Base-by-base conservation (phyloP, 2,113 vertebrate species). In the Furnarius figulus region DNA sequence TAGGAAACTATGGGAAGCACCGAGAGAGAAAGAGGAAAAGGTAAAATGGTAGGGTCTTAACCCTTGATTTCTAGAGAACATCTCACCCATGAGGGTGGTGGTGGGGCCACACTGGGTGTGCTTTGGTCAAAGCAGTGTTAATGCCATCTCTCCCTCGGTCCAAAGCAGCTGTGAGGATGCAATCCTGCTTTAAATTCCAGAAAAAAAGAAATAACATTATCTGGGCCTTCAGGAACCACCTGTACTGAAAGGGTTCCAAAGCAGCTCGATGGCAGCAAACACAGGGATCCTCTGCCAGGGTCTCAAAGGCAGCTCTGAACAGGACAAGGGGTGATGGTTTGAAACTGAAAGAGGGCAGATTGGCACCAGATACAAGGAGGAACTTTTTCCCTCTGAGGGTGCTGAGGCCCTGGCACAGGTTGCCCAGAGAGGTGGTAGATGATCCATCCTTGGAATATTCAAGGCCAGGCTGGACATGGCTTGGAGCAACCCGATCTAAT, bases 1-100 rank as follows among this genome's bases (percentile, higher is more conserved):
- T 96, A 96, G 96, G 88, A 97, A 97, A 94, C 87, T 92, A 87
- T 97, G 93, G 89, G 95, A 96, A 89, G 93, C 92, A 94, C 82
- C 93, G 21, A 56, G 90, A 95, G 68, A 92, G 93, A 96, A 95
- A 94, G 72, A 96, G 93, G 88, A 96, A 95, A 96, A 97, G 93
- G 93, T 95, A 97, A 96, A 96, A 86, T 74, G 22, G 33, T 65
- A 93, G 95, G 90, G 35, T 33, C 33, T 63, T 78, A 92, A 94
- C 68, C 61, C 44, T 81, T 84, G 76, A 25, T 86, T 92, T 92
- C 47, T 91, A 74, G 76, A 66, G 58, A 21, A 30, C 28, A 63
- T 63, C 39, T 63, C 95, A 95, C 96, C 96, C 68, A 2, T 75
- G 91, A 95, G 95, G 94, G 95, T 89, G 95, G 94, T 94, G 94